These are phyloP conservation scores for Amblyraja radiata DNA, from an alignment of 2,797 vertebrate genomes.

Conservation along the genomic window DNA sequence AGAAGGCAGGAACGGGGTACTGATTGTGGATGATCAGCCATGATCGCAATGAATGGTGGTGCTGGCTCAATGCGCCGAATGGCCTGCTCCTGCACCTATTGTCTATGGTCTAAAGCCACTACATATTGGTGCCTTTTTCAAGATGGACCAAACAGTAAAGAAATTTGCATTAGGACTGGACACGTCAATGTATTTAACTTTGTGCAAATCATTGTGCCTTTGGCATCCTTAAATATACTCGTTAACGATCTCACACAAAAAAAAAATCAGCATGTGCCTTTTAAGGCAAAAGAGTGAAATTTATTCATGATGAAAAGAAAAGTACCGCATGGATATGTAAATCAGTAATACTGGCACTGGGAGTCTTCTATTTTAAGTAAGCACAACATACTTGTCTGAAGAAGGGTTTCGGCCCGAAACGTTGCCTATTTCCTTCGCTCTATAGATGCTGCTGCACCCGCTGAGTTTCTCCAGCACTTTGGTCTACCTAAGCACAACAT, in stretches of 20 bases:
- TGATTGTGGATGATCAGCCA: too few species aligned
- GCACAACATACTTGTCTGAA: constrained; percentile 44
- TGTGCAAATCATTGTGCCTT: neutral
- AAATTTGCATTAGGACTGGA: neutral
- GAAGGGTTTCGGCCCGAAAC: too few species aligned
- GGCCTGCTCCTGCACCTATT: too few species aligned
- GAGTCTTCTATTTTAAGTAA: neutral
- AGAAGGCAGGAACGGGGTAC: too few species aligned
- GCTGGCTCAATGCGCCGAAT: too few species aligned
- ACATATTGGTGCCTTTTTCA: neutral
- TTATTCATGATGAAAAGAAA: neutral
- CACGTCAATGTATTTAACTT: neutral
- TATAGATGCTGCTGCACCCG: too few species aligned
- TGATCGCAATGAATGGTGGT: too few species aligned
- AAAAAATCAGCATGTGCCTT: neutral
- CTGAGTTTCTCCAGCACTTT: too few species aligned
- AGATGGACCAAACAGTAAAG: neutral
- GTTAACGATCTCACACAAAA: neutral
- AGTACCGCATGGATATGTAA: neutral
- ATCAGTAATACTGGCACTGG: neutral
- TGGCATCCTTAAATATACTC: neutral
- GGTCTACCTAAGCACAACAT: constrained; percentile 44
- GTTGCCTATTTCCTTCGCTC: too few species aligned
- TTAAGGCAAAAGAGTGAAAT: neutral
- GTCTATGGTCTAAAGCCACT: neutral